phyloP scores from a whole-genome alignment of 1,140 invertebrate genomes.

The Rhyacophila brunnea region DNA sequence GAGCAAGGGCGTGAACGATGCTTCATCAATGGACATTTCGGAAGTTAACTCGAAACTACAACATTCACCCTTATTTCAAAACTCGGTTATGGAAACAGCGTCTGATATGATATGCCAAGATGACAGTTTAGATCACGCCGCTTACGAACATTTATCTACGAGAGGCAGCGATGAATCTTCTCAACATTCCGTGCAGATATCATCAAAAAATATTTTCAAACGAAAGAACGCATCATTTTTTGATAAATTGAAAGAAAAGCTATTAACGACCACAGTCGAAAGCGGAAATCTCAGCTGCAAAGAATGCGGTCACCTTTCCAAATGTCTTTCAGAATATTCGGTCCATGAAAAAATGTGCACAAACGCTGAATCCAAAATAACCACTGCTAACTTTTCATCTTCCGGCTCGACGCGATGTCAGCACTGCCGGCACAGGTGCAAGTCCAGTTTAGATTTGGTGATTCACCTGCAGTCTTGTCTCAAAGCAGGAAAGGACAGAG shows the following conservation, averaged over 20 bases:
- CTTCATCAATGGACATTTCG: not conserved
- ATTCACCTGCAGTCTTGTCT: constrained; percentile 70
- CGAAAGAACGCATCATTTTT: constrained; percentile 79
- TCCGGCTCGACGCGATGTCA: constrained; percentile 74
- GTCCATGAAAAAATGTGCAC: constrained; percentile 70
- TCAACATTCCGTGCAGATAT: constrained; percentile 43
- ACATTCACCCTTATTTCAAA: constrained; percentile 1
- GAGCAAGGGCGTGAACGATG: constrained; percentile 7
- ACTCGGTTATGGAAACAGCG: not conserved
- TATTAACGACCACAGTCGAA: constrained; percentile 56
- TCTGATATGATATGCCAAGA: constrained; percentile 14
- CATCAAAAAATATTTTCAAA: constrained; percentile 48
- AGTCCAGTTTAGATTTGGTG: constrained; percentile 73
- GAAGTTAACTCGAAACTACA: constrained; percentile 2
- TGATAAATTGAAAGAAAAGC: constrained; percentile 75
- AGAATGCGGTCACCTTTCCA: constrained; percentile 75
- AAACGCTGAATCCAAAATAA: constrained; percentile 39
- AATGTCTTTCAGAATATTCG: constrained; percentile 78
- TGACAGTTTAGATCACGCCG: constrained; percentile 22
- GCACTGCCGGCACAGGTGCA: constrained; percentile 80
- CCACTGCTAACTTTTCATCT: constrained; percentile 39
- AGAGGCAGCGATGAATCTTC: constrained; percentile 40
- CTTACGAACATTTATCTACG: constrained; percentile 18
- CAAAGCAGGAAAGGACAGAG: constrained; percentile 36
- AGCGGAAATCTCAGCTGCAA: constrained; percentile 66